Evolutionary conservation across 2,113 vertebrate species (phyloP).

Genomic region (Heterotis niloticus): DNA sequence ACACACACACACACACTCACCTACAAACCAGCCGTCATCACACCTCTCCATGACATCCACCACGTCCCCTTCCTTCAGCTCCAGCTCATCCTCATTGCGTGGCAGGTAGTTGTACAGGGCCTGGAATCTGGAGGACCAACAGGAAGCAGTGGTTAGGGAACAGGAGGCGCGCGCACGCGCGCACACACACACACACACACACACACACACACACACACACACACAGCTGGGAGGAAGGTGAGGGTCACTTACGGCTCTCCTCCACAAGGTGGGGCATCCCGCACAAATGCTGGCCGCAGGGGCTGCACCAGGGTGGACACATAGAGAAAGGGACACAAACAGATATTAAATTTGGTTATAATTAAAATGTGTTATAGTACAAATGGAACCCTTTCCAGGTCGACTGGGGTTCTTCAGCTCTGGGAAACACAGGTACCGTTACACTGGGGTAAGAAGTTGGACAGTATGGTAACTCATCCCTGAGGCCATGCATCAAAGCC

Average conservation of each 20-base stretch:
- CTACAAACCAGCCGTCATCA: slow-evolving; percentile 98
- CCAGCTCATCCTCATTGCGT: slow-evolving; percentile 94
- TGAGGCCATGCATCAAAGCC: neutral
- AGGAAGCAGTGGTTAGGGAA: neutral
- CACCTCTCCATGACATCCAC: slow-evolving; percentile 98
- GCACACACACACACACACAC: too few species aligned
- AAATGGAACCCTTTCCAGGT: neutral
- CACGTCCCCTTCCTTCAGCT: slow-evolving; percentile 89
- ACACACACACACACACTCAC: slow-evolving; percentile 56
- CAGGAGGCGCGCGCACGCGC: too few species aligned
- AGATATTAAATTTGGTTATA: slow-evolving; percentile 12
- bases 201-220: too few species aligned
- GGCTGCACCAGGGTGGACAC: slow-evolving; percentile 58
- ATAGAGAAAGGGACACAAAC: slow-evolving; percentile 13
- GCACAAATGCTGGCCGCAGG: slow-evolving; percentile 79
- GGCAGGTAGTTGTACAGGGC: slow-evolving; percentile 94
- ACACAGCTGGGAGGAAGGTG: neutral
- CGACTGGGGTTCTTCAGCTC: neutral
- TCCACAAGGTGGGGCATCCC: slow-evolving; percentile 82
- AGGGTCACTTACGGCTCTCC: slow-evolving; percentile 93
- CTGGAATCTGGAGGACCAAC: slow-evolving; percentile 77
- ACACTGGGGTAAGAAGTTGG: neutral
- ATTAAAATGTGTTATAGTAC: slow-evolving; percentile 12
- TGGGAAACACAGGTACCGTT: neutral
- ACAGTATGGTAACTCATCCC: neutral